phyloP scores from a whole-genome alignment of 2,113 vertebrate genomes.

The Dipodomys ordii region DNA sequence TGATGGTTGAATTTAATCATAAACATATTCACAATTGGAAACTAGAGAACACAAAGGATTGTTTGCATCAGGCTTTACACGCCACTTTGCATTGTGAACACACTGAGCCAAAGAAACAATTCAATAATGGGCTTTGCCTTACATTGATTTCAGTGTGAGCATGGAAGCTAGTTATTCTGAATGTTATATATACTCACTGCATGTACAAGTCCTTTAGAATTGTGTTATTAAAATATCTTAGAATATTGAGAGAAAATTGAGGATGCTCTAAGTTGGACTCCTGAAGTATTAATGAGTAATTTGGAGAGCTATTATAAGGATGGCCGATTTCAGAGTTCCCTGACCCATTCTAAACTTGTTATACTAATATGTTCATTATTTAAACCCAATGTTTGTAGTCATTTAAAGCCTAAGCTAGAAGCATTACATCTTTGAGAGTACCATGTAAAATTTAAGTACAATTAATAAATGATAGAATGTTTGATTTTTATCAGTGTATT shows the following conservation, averaged over 20 bases:
- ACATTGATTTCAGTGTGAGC: slow-evolving; percentile 79
- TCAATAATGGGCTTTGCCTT: slow-evolving; percentile 69
- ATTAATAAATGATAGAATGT: slow-evolving; percentile 73
- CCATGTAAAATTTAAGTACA: slow-evolving; percentile 62
- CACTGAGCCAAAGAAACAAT: slow-evolving; percentile 70
- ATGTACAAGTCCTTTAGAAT: slow-evolving; percentile 71
- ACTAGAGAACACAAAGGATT: neutral
- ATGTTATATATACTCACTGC: slow-evolving; percentile 73
- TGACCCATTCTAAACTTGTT: slow-evolving; percentile 39
- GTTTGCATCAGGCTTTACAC: slow-evolving; percentile 32
- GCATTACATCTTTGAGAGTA: slow-evolving; percentile 34
- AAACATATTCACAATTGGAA: slow-evolving; percentile 6
- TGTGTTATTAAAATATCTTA: slow-evolving; percentile 47
- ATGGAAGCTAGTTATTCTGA: slow-evolving; percentile 73
- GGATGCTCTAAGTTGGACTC: neutral
- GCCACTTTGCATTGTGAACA: slow-evolving; percentile 69
- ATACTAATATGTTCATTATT: slow-evolving; percentile 61
- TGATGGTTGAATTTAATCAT: neutral
- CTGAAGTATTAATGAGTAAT: neutral
- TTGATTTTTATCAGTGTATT: slow-evolving; percentile 67
- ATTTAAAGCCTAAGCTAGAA: slow-evolving; percentile 50
- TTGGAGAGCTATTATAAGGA: neutral
- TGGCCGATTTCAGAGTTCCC: neutral
- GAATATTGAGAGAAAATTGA: slow-evolving; percentile 37
- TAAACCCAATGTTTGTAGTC: slow-evolving; percentile 68